Evolutionary conservation across 2,888 invertebrate species (phyloP).

Genomic region (Melieria crassipennis): DNA sequence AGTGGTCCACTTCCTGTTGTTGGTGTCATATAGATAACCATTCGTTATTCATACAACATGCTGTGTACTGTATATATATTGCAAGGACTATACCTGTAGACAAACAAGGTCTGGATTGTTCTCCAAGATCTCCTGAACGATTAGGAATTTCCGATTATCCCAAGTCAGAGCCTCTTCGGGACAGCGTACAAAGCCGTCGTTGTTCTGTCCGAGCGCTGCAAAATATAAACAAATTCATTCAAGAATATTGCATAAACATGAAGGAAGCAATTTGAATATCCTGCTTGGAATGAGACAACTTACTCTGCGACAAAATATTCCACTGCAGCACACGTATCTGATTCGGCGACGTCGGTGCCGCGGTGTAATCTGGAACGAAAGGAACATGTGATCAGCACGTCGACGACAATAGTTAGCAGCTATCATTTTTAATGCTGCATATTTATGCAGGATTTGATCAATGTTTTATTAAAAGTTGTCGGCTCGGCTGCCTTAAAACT

Average conservation of each 20-base stretch:
- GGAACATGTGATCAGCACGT: constrained; percentile 16
- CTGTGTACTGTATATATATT: neutral
- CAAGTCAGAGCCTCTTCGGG: constrained; percentile 77
- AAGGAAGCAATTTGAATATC: constrained; percentile 20
- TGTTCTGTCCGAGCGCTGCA: constrained; percentile 75
- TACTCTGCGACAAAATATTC: constrained; percentile 79
- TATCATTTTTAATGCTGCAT: constrained; percentile 13
- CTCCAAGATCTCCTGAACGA: constrained; percentile 76
- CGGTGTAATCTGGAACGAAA: constrained; percentile 65
- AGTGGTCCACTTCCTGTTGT: constrained; percentile 78
- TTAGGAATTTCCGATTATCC: constrained; percentile 73
- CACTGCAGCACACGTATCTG: constrained; percentile 74
- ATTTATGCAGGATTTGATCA: constrained; percentile 24
- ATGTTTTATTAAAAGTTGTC: constrained; percentile 23
- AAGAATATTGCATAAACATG: constrained; percentile 13
- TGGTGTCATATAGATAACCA: too few relatives aligned
- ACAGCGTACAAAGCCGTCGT: constrained; percentile 78
- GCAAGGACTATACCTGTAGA: constrained; percentile 69
- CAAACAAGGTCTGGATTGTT: constrained; percentile 78
- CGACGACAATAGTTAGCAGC: neutral
- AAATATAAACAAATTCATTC: constrained; percentile 42
- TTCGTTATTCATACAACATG: too few relatives aligned
- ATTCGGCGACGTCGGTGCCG: constrained; percentile 65
- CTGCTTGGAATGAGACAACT: constrained; percentile 45
- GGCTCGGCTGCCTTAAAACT: neutral